Base-by-base conservation (phyloP, 2,113 vertebrate genomes). In the Pluvialis apricaria region DNA sequence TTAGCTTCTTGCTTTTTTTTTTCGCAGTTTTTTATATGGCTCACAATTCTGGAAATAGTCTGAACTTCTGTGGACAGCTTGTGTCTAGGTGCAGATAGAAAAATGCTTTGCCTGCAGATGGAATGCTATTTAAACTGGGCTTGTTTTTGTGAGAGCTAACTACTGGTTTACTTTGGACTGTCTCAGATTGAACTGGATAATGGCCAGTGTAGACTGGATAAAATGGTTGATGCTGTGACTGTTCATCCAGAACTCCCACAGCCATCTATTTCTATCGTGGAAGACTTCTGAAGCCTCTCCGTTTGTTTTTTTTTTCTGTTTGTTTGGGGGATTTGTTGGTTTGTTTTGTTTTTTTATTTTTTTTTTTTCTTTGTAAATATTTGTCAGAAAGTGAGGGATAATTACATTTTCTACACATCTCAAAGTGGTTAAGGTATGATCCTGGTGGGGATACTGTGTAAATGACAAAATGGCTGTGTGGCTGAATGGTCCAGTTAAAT, bases 121-220 rank as follows among this genome's bases (percentile, higher is more conserved):
- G 84, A 95, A 87, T 1, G 2, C 34, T 82, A 15, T 72, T 89
- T 79, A 69, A 90, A 80, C 91, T 57, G 65, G 36, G 11, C 34
- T 89, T 81, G 24, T 32, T 95, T 89, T 85, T 44, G 31, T 7
- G 34, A 4, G 5, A 58, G 28, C 66, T 64, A 55, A 40, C 61
- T 64, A 31, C 21, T 85, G 61, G n/a, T 92, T 96, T 92, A 69
- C 86, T 93, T 90, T 69, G 78, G 87, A 77, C 44, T 32, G 38
- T 64, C 87, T 87, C 52, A 85, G 65, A 72, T 26, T 90, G 69
- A 88, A 61, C 70, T 90, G 95, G 91, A 90, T 87, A 69, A 79
- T 55, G 55, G 65, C 83, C 69, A 87, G 1, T 4, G 3, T 55
- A 75, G 94, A 68, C 61, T 81, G 89, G 80, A 78, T 95, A 83